Percentiles rank a stretch among this genome's conserved stretches.
Conservation (phyloP, 1,140 invertebrate genomes). For the Drosophila oshimai region DNA sequence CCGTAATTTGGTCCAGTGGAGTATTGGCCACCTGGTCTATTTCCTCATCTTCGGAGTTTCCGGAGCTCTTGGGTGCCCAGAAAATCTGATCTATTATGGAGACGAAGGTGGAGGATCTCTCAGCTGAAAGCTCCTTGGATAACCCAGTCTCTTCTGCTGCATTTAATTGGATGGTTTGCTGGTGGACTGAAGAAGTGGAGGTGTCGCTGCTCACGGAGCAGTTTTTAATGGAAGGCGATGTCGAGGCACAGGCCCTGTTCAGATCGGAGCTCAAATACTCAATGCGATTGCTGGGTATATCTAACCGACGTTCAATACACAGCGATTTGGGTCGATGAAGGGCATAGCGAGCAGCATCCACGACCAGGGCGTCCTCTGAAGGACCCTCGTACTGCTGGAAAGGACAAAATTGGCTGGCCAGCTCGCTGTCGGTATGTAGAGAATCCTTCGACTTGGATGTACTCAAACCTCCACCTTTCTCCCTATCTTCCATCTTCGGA, state of each 20-base stretch:
- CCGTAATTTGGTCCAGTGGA: neutral
- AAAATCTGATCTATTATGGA: constrained; percentile 16
- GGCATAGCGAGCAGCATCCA: constrained; percentile 18
- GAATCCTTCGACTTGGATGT: neutral
- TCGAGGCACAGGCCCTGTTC: neutral
- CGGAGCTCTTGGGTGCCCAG: neutral
- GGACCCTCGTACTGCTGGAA: constrained; percentile 57
- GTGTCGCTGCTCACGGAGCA: neutral
- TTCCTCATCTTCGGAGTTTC: neutral
- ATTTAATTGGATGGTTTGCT: neutral
- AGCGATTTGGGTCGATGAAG: constrained; percentile 22
- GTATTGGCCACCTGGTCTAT: too few species aligned
- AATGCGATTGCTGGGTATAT: constrained; percentile 19
- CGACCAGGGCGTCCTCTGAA: constrained; percentile 53
- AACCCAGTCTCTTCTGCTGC: neutral
- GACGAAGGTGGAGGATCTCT: neutral
- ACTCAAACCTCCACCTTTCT: constrained; percentile 24
- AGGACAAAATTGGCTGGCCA: constrained; percentile 46
- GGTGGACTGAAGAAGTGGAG: neutral
- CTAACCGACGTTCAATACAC: constrained; percentile 5
- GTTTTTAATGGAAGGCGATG: constrained; percentile 8
- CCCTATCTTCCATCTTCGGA: neutral
- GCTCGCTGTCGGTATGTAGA: neutral
- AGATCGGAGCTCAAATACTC: constrained; percentile 3
- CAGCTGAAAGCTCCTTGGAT: neutral